phyloP scores from a whole-genome alignment of 2,888 invertebrate species.

The Agrotis exclamationis region DNA sequence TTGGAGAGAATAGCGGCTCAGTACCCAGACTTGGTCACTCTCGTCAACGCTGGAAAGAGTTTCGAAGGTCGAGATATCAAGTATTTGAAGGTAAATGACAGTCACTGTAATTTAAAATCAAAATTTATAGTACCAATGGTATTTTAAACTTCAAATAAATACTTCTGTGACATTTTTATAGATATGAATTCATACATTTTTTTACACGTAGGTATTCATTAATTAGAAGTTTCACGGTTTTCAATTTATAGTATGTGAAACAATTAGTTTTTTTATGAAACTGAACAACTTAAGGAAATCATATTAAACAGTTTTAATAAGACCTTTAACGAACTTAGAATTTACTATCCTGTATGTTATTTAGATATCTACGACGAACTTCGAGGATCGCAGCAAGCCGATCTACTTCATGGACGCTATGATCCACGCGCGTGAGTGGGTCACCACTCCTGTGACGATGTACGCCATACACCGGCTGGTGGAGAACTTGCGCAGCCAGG shows the following conservation, averaged over 20 bases:
- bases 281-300: too few species aligned
- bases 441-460: constrained; percentile 91
- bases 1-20: constrained; percentile 84
- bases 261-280: too few species aligned
- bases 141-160: too few species aligned
- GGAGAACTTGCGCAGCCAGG: constrained; percentile 81
- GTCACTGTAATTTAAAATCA: too few species aligned
- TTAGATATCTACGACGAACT: constrained; percentile 91
- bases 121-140: too few species aligned
- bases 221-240: too few species aligned
- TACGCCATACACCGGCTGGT: constrained; percentile 91
- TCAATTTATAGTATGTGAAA: too few species aligned
- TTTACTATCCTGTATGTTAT: neutral
- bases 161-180: too few species aligned
- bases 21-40: constrained; percentile 88
- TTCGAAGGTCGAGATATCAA: constrained; percentile 91
- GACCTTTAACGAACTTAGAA: too few species aligned
- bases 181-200: too few species aligned
- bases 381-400: constrained; percentile 81
- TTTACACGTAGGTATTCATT: too few species aligned
- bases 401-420: constrained; percentile 90
- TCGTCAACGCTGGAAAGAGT: constrained; percentile 91
- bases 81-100: constrained; percentile 86
- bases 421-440: constrained; percentile 94
- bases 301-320: neutral